phyloP scores from a whole-genome alignment of 2,113 vertebrate genomes.

The Trogon melanurus region DNA sequence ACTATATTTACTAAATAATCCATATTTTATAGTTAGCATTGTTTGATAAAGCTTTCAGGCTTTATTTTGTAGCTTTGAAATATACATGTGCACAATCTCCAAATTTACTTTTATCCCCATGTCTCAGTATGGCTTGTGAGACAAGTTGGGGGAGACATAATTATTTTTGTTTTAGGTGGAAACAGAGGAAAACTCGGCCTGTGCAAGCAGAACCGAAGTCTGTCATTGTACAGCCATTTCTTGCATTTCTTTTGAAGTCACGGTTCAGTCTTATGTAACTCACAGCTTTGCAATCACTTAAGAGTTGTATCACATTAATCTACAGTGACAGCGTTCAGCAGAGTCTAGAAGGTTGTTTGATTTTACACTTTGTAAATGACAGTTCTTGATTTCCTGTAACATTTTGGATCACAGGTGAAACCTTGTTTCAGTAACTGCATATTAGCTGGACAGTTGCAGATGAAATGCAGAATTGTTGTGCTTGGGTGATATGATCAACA shows the following conservation, averaged over 20 bases:
- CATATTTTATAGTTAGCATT: not conserved
- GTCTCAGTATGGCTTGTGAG: not conserved
- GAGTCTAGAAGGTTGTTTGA: constrained; percentile 24
- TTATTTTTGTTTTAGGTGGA: not conserved
- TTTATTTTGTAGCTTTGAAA: not conserved
- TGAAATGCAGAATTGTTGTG: constrained; percentile 8
- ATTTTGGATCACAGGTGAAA: not conserved
- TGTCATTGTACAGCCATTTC: not conserved
- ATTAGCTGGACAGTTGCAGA: constrained; percentile 12
- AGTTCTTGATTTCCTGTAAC: constrained; percentile 25
- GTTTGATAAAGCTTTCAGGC: not conserved
- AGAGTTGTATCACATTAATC: constrained; percentile 26
- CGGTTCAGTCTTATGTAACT: not conserved
- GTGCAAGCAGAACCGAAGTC: not conserved
- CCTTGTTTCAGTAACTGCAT: not conserved
- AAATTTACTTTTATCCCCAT: not conserved
- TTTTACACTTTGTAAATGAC: constrained; percentile 31
- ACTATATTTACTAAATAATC: not conserved
- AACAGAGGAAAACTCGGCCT: not conserved
- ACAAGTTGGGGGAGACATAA: not conserved
- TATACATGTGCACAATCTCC: not conserved
- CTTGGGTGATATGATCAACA: constrained; percentile 6
- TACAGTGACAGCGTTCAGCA: constrained; percentile 18
- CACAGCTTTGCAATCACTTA: not conserved
- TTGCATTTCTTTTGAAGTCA: not conserved